phyloP scores from a whole-genome alignment of 2,113 vertebrate species.

The Rattus rattus region DNA sequence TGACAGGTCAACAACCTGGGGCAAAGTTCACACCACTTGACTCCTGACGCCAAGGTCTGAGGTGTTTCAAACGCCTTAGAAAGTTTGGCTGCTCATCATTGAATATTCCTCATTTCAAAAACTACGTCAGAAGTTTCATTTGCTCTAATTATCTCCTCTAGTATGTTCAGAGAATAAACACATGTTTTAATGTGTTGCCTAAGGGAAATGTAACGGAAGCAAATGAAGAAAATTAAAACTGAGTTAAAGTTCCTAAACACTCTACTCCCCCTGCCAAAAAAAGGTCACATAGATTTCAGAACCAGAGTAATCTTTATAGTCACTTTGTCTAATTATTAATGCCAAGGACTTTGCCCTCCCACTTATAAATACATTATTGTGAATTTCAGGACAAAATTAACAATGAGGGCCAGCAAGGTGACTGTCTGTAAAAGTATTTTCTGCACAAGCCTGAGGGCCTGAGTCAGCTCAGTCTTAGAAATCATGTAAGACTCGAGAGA shows the following conservation, averaged over 20 bases:
- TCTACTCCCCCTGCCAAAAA: neutral
- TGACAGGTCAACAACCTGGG: constrained; percentile 8
- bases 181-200: neutral
- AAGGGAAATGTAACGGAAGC: constrained; percentile 35
- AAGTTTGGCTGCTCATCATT: neutral
- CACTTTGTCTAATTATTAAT: neutral
- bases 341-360: neutral
- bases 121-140: constrained; percentile 2
- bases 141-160: constrained; percentile 2
- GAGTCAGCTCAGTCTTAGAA: neutral
- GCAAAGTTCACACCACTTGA: neutral
- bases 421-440: neutral
- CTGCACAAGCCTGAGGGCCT: neutral
- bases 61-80: constrained; percentile 20
- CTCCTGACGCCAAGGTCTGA: neutral
- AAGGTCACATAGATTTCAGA: neutral
- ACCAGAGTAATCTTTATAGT: constrained; percentile 17
- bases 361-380: neutral
- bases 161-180: constrained; percentile 30
- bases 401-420: neutral
- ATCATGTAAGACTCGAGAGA: neutral
- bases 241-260: neutral
- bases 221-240: constrained; percentile 34
- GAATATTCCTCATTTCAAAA: neutral
- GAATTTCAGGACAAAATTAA: constrained; percentile 49